phyloP scores from a whole-genome alignment of 2,888 invertebrate species.

The Diaprepes abbreviatus region DNA sequence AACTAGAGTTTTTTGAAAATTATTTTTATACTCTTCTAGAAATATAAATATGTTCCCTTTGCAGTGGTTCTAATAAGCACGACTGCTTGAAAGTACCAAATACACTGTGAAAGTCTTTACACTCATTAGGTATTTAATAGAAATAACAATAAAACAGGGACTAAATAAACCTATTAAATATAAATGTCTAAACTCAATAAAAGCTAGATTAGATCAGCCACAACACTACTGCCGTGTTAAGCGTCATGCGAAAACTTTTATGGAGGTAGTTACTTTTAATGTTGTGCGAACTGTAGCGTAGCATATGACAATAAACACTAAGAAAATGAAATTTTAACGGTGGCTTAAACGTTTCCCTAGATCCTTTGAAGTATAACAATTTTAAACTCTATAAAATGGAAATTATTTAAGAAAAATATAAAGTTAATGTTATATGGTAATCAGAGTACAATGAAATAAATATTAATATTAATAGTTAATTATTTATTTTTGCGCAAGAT shows the following conservation, averaged over 20 bases:
- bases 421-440: no score
- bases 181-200: background rate
- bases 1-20: no score
- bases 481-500: no score
- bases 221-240: conserved; percentile 6
- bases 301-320: conserved; percentile 36
- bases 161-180: background rate
- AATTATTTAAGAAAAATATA: background rate
- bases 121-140: no score
- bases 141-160: background rate
- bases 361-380: conserved; percentile 36
- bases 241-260: conserved; percentile 12
- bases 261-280: conserved; percentile 26
- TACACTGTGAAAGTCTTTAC: no score
- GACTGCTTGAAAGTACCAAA: no score
- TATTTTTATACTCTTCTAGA: no score
- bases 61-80: no score
- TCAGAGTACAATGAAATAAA: no score
- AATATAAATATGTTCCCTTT: no score
- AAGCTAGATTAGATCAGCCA: background rate
- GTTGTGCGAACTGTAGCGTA: conserved; percentile 17
- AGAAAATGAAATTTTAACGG: conserved; percentile 40
- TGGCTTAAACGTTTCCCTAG: conserved; percentile 24
- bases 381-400: background rate
- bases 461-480: no score